Base-by-base conservation (phyloP, 2,888 invertebrate genomes). In the Cantharis flavilabris region DNA sequence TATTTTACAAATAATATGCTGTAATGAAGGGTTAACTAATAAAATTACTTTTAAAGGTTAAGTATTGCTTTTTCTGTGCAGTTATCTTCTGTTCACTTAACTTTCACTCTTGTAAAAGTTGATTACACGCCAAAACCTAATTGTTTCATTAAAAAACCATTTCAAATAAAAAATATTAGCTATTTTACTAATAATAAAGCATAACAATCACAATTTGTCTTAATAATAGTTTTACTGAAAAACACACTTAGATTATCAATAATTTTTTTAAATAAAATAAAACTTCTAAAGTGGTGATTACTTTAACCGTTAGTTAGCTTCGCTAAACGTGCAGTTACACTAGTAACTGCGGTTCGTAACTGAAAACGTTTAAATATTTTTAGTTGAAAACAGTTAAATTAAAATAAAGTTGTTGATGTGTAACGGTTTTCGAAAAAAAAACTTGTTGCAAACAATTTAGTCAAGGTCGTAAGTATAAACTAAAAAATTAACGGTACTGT, bases 51-150 rank as follows among this genome's bases (percentile, higher is more conserved):
- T 49, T 49, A 49, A 49, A 49, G n/a, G 49, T 49, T 49, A 49
- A 49, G 49, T 49, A 9, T 49, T 49, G 2, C n/a, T 49, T 49
- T 33, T 49, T 49, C 49, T 49, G n/a, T 49, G 49, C 13, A n/a
- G 49, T 81, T 75, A 76, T 81, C 83, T 82, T 83, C 83, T 84
- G 82, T 84, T 83, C 78, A 82, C 82, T 83, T 84, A 84, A 85
- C 85, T 85, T 85, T 85, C 85, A 85, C 85, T 84, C 85, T 85
- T 85, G 84, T 84, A 83, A 79, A 82, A 80, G 77, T 79, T 76
- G 83, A 84, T 85, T 85, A 85, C 84, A 83, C 84, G 84, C 84
- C 83, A 80, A 77, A 67, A 49, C n/a, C 49, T 49, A 49, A 49
- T 49, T 49, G 49, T 49, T 49, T 49, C 49, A 49, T 49, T 49